These are phyloP conservation scores for Idaea biselata DNA, from an alignment of 2,888 invertebrate species.

Conservation along the genomic window DNA sequence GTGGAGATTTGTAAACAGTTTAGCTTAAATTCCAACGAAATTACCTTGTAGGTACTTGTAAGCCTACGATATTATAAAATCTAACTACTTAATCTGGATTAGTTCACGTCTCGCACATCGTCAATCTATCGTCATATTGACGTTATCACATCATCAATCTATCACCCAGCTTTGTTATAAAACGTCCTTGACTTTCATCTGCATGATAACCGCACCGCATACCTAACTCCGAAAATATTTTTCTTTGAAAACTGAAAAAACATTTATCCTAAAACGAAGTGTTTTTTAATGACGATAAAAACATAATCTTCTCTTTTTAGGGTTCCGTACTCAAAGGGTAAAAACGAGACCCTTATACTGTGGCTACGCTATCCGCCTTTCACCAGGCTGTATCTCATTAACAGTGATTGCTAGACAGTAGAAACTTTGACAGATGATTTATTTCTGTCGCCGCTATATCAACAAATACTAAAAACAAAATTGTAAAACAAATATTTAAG, in stretches of 20 bases:
- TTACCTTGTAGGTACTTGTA: neutral
- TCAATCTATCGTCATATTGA: constrained; percentile 22
- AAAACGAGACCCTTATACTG: too few relatives aligned
- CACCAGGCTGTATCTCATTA: too few relatives aligned
- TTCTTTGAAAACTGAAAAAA: constrained; percentile 13
- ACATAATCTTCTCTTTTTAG: neutral
- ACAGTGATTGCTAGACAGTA: too few relatives aligned
- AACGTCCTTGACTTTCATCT: constrained; percentile 36
- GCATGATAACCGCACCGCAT: constrained; percentile 22
- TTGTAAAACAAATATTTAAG: too few relatives aligned
- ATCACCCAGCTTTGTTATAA: constrained; percentile 36
- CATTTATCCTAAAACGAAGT: constrained; percentile 11
- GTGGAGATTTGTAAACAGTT: too few relatives aligned
- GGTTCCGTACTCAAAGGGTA: too few relatives aligned
- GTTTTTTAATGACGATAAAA: constrained; percentile 6
- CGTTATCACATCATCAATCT: constrained; percentile 42
- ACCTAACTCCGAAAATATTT: constrained; percentile 16
- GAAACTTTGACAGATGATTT: too few relatives aligned
- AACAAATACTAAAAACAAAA: too few relatives aligned
- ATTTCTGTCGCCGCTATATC: too few relatives aligned
- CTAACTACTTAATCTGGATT: constrained; percentile 32
- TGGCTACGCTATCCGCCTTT: too few relatives aligned
- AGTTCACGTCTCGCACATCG: constrained; percentile 37
- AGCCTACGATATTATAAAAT: neutral
- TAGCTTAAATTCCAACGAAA: too few relatives aligned